Evolutionary conservation across 2,888 invertebrate genomes (phyloP), one percentile per base, ranked within the genome.

Genomic region (Mellilla xanthometata): DNA sequence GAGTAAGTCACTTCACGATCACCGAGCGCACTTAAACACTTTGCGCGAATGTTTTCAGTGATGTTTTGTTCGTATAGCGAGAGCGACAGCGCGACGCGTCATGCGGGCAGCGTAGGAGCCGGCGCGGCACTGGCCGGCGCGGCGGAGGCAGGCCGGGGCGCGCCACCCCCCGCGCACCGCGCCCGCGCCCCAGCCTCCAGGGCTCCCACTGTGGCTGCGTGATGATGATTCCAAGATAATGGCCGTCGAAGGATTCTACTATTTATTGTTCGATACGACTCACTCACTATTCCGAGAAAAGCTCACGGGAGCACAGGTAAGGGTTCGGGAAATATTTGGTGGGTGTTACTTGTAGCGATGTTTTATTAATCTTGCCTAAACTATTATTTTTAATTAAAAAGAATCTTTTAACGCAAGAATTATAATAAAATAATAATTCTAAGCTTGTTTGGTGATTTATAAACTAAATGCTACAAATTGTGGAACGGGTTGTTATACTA

Each of bases 221-320:
- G 83, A 82, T 83, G 86, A 84, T 87, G 84, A 82, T 84, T 74
- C 80, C 71, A 69, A 82, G 86, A 87, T 88, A 86, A 88, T 85
- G 80, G 83, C 80, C 76, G 77, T 78, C 78, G 79, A 79, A 81
- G 81, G 81, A 83, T 81, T 85, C 76, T 75, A 76, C 81, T 84
- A 87, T 84, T 85, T 87, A 85, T 87, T 85, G 82, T 86, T 81
- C 77, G 72, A 78, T 81, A 72, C 73, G 68, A 78, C 72, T 71
- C 69, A 76, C 69, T 76, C 68, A 69, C 68, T 56, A 68, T 78
- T 78, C 75, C 61, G 47, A 72, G 75, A 81, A 76, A 72, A 64
- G 61, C 61, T 62, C 60, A 60, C 60, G 57, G 57, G 56, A 55
- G 61, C 54, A 54, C 65, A 72, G 66, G 64, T 69, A 69, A 5